Evolutionary conservation across 2,113 vertebrate species (phyloP).

Genomic region (Canis aureus): DNA sequence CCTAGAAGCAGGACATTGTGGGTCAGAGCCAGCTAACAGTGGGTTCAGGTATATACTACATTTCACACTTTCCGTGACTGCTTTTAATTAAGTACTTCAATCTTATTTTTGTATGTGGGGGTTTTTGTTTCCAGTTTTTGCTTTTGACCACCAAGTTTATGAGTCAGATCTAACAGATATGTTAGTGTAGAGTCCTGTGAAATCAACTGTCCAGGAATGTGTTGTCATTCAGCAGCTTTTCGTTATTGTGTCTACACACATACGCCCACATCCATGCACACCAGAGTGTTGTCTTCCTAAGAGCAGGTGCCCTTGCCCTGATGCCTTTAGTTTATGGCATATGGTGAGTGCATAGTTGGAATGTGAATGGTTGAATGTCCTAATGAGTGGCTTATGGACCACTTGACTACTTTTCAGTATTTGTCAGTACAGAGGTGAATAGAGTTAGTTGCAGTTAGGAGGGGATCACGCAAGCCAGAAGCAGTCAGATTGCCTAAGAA

Average conservation of each 20-base stretch:
- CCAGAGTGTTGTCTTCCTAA: constrained; percentile 25
- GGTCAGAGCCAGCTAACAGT: not conserved
- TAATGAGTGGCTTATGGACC: not conserved
- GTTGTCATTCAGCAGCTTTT: constrained; percentile 61
- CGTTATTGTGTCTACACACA: constrained; percentile 1
- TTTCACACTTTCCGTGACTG: not conserved
- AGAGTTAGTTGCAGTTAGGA: not conserved
- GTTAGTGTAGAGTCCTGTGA: constrained; percentile 4
- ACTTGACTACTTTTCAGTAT: not conserved
- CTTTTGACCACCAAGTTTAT: constrained; percentile 36
- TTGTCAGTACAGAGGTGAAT: not conserved
- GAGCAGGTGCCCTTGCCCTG: not conserved
- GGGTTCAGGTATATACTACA: not conserved
- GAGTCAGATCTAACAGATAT: constrained; percentile 32
- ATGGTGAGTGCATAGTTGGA: not conserved
- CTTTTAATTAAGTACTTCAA: not conserved
- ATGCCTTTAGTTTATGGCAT: not conserved
- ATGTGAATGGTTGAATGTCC: not conserved
- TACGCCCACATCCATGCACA: not conserved
- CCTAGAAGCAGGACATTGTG: not conserved
- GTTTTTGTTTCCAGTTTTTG: constrained; percentile 25
- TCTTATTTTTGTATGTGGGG: not conserved
- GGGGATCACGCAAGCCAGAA: not conserved
- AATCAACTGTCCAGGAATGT: constrained; percentile 65
- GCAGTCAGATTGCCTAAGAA: not conserved